Evolutionary conservation across 2,888 invertebrate genomes (phyloP), one percentile per base, ranked within the genome.

Genomic region (Blomia tropicalis): DNA sequence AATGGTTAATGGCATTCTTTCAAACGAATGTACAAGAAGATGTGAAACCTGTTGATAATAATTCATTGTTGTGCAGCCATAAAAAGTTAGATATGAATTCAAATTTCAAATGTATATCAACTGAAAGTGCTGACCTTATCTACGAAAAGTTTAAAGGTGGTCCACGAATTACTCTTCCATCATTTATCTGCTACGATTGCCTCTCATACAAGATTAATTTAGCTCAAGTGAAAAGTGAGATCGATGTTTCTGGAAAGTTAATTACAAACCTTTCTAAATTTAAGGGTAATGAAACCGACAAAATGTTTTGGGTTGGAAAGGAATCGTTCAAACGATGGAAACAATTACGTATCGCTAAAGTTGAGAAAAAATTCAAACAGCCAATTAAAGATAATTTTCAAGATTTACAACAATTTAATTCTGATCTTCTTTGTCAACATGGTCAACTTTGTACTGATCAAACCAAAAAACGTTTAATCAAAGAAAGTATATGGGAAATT

Each of bases 1-100:
- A 75, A 25, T 80, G 80, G 80, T 68, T 80, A 11, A 72, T 70
- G 1, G 75, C 77, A 61, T 80, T 79, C 79, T 67, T 80, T 2
- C 73, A 71, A 17, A 70, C 70, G 32, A 70, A 70, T 4, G 22
- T 30, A 14, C 17, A 27, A 2, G 63, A 66, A 7, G 71, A 69
- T 36, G 71, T 77, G 4, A 69, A 73, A 19, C 71, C 75, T 7
- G 74, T 80, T 19, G 75, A 78, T 65, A 77, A 78, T 68, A 70
- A 72, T 3, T 67, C 68, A 4, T 70, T 77, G 17, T 67, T 76
- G 19, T 80, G 80, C 69, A 67, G 70, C 4, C 79, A 79, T 67
- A 69, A 70, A 54, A 75, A 75, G 67, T 69, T 79, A 14, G 73
- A 77, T 68, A 78, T 78, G 1, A 73, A 77, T 11, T 72, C 72